Evolutionary conservation across 2,113 vertebrate species (phyloP), one percentile per base, ranked within the genome.

Genomic region (Pica pica): DNA sequence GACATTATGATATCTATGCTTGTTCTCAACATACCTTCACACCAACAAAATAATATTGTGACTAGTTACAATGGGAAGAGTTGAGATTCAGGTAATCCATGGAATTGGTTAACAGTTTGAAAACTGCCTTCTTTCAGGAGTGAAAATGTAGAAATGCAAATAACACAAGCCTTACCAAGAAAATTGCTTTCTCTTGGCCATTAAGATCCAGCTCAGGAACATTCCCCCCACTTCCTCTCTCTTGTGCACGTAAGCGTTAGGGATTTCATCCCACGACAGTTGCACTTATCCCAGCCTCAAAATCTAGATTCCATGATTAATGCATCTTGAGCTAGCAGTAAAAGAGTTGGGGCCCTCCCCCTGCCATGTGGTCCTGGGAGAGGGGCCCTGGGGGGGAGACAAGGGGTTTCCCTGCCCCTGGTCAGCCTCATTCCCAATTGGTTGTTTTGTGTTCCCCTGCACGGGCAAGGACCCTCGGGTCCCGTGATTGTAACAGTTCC

Each of bases 141-240:
- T 30, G 19, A 46, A 77, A 78, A 74, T 35, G 18, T 42, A 41
- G 23, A 84, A 63, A 73, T 53, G 13, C 23, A 73, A 84, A 37
- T 22, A 86, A n/a, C 23, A 65, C 7, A 86, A 59, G 46, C 13
- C 11, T 63, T 18, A 27, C 13, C 16, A 30, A 56, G 20, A 42
- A 47, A 73, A 64, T 14, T 21, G 7, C 21, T 55, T 76, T 65
- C 56, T 67, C 4, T 20, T 59, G 61, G 44, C 42, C 61, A 12
- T 31, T 42, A 92, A 44, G 27, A 42, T 21, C 16, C n/a, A 55
- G 55, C 37, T 64, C 14, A 3, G 49, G 21, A 27, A 16, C 2
- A 0, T 6, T 2, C 39, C 28, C 26, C 20, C 4, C 16, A 3
- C 4, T 17, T 21, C n/a, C 8, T 50, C 42, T 78, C 33, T 28